phyloP scores from a whole-genome alignment of 2,888 invertebrate genomes.

The Cabera pusaria region DNA sequence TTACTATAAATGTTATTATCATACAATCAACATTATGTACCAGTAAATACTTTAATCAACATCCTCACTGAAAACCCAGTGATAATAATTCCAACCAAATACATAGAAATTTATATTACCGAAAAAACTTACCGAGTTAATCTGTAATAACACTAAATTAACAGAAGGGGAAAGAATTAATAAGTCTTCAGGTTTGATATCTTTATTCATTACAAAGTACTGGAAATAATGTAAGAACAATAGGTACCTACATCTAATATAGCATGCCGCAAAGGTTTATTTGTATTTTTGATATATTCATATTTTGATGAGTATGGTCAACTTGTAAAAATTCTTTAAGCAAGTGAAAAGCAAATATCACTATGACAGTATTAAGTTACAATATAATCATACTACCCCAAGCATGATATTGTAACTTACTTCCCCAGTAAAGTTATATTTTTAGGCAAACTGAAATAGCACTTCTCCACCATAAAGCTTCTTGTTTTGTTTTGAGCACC shows the following conservation, averaged over 20 bases:
- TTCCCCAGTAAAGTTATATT: no score
- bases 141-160: conserved; percentile 11
- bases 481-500: conserved; percentile 10
- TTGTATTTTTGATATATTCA: no score
- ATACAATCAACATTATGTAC: conserved; percentile 46
- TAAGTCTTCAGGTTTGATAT: conserved; percentile 24
- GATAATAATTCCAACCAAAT: conserved; percentile 3
- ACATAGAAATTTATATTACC: conserved; percentile 2
- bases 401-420: no score
- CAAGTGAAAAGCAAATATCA: conserved; percentile 11
- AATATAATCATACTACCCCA: no score
- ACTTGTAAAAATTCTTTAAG: no score
- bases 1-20: conserved; percentile 43
- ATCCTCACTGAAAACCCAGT: conserved; percentile 39
- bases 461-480: conserved; percentile 1
- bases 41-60: conserved; percentile 41
- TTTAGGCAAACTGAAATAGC: no score
- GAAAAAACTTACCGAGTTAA: conserved; percentile 23
- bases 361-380: conserved; percentile 10
- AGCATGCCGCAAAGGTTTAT: no score
- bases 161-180: conserved; percentile 29
- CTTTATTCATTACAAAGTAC: conserved; percentile 24
- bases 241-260: no score
- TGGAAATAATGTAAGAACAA: conserved; percentile 3
- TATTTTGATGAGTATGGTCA: no score